A percentile compares a stretch with the other conserved stretches of the same genome.
phyloP scores from a whole-genome alignment of 2,888 invertebrate genomes.

The Bombylius major region DNA sequence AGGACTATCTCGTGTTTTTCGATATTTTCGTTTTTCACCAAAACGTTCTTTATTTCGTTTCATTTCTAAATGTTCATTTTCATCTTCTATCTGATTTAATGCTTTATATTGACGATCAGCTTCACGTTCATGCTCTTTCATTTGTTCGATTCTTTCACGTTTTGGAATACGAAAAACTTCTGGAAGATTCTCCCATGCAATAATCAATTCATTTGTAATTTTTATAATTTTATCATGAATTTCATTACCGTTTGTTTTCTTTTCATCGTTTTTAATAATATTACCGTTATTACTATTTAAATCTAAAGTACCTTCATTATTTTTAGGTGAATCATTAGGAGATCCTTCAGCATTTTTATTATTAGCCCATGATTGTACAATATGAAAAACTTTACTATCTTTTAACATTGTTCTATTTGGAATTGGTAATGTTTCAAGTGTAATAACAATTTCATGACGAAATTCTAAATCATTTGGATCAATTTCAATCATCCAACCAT shows the following conservation, averaged over 20 bases:
- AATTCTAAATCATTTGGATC: slow-evolving; percentile 17
- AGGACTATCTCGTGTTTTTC: background rate
- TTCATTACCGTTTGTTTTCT: background rate
- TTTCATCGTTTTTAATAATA: background rate
- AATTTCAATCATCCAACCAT: slow-evolving; percentile 80
- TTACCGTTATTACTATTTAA: background rate
- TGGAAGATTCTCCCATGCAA: slow-evolving; percentile 29
- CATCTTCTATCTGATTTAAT: slow-evolving; percentile 2
- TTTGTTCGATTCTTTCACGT: slow-evolving; percentile 84
- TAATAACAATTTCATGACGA: slow-evolving; percentile 63
- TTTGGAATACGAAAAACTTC: slow-evolving; percentile 81
- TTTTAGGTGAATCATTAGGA: slow-evolving; percentile 14
- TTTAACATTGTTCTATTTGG: slow-evolving; percentile 85
- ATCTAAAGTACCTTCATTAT: background rate
- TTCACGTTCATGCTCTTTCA: slow-evolving; percentile 90
- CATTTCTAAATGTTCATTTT: background rate
- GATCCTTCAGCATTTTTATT: slow-evolving; percentile 11
- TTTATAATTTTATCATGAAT: slow-evolving; percentile 22
- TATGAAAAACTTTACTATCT: slow-evolving; percentile 77
- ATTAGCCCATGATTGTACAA: slow-evolving; percentile 74
- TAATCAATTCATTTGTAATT: slow-evolving; percentile 21
- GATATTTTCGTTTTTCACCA: background rate
- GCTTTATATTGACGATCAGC: slow-evolving; percentile 49
- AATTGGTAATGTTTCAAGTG: slow-evolving; percentile 76
- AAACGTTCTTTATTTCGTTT: slow-evolving; percentile 7